Conservation (phyloP, 2,888 invertebrate genomes). For the Lochmaea capreae region DNA sequence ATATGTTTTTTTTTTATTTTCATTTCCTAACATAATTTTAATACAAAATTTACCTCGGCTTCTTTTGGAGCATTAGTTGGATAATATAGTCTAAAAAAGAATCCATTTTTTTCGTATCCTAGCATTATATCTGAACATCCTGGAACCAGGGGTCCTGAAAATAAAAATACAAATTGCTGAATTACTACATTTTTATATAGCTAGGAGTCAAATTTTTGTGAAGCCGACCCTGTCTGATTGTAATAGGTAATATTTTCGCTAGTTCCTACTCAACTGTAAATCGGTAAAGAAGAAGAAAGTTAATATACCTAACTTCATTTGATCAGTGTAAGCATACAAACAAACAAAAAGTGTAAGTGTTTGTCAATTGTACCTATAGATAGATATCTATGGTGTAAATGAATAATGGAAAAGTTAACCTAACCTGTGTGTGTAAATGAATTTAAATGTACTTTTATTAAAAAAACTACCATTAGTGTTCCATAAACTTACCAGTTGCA, state of each 20-base stretch:
- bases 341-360: not conserved
- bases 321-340: not conserved
- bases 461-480: constrained; percentile 30
- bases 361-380: not conserved
- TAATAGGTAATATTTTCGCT: too few species aligned
- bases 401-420: not conserved
- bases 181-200: too few species aligned
- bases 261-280: not conserved
- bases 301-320: constrained; percentile 11
- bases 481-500: constrained; percentile 46
- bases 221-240: not conserved
- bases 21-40: too few species aligned
- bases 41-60: constrained; percentile 52
- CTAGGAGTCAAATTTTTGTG: not conserved
- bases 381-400: not conserved
- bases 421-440: constrained; percentile 15
- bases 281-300: constrained; percentile 2
- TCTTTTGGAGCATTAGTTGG: constrained; percentile 66
- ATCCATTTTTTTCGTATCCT: constrained; percentile 67
- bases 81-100: constrained; percentile 71
- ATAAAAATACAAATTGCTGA: not conserved
- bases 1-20: not conserved
- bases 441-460: constrained; percentile 13
- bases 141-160: constrained; percentile 68
- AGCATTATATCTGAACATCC: constrained; percentile 72